These are phyloP conservation scores for Crocodylus rhombifer DNA, from an alignment of 2,797 vertebrate species.

Conservation along the genomic window DNA sequence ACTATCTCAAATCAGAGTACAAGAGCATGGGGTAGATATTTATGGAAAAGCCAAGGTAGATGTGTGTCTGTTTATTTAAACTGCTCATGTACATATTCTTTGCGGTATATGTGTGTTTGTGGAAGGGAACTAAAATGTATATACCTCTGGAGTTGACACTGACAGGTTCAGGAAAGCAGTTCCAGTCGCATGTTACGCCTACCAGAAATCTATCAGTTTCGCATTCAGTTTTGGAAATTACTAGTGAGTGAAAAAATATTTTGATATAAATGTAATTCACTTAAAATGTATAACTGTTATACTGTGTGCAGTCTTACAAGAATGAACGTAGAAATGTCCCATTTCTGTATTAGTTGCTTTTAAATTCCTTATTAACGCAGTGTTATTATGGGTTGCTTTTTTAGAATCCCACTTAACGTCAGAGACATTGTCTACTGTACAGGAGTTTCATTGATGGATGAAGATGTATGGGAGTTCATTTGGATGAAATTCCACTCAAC, in stretches of 20 bases:
- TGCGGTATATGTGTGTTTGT: constrained; percentile 21
- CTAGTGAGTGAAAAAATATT: not conserved
- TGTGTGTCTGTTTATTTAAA: not conserved
- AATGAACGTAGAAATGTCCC: not conserved
- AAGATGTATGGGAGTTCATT: constrained; percentile 99
- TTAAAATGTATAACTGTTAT: not conserved
- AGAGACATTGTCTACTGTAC: constrained; percentile 98
- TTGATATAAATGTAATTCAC: not conserved
- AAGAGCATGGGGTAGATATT: constrained; percentile 15
- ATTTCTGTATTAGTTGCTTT: not conserved
- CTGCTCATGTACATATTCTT: constrained; percentile 26
- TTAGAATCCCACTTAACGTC: constrained; percentile 95
- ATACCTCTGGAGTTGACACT: not conserved
- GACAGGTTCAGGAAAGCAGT: not conserved
- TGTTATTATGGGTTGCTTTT: constrained; percentile 56
- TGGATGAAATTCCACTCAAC: constrained; percentile 99
- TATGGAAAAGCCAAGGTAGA: constrained; percentile 27
- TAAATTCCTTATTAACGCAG: constrained; percentile 48
- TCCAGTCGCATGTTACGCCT: not conserved
- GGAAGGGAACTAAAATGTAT: not conserved
- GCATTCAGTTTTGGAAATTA: not conserved
- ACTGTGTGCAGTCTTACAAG: not conserved
- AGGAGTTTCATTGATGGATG: constrained; percentile 96
- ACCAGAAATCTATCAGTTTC: not conserved
- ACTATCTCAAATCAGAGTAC: not conserved